These are phyloP conservation scores for Tribolium freemani DNA, from an alignment of 2,888 invertebrate species.

Conservation along the genomic window DNA sequence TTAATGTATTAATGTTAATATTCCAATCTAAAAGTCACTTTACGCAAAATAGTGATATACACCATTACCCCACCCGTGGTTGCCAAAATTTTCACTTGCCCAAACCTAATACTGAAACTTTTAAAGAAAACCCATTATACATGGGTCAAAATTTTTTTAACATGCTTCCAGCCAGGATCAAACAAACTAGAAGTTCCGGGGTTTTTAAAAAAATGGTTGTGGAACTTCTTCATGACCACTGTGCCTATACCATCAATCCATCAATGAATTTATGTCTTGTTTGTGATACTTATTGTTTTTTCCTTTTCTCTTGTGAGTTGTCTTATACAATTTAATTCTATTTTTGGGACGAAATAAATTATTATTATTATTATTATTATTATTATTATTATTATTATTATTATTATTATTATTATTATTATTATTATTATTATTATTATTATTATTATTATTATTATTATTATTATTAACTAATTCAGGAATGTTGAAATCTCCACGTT, in stretches of 20 bases:
- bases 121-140: not conserved
- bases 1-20: not conserved
- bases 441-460: no score
- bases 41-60: not conserved
- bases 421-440: no score
- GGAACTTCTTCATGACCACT: not conserved
- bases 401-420: no score
- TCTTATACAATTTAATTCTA: no score
- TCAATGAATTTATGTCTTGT: constrained; percentile 1
- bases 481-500: no score
- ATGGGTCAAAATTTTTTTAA: not conserved
- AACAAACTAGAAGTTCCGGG: not conserved
- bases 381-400: no score
- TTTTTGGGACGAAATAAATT: no score
- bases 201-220: not conserved
- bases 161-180: not conserved
- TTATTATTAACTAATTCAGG: no score
- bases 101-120: not conserved
- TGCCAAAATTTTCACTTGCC: not conserved
- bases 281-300: not conserved
- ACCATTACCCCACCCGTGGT: not conserved
- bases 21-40: not conserved
- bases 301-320: not conserved
- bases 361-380: no score
- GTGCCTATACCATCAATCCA: not conserved